Conservation (phyloP, 2,797 vertebrate species). For the Leucoraja ocellata region DNA sequence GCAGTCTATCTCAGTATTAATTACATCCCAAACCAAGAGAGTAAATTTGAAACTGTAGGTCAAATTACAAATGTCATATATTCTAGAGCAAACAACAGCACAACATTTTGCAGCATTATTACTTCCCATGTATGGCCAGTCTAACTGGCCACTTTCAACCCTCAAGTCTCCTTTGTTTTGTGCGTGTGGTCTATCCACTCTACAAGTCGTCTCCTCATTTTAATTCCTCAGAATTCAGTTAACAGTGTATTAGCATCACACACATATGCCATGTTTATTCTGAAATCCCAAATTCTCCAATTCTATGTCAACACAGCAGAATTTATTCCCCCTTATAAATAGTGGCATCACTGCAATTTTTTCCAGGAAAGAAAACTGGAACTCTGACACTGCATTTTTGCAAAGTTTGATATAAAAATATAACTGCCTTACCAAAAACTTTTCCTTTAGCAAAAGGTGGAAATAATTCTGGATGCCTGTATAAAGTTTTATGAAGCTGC, state of each 20-base stretch:
- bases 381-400: conserved; percentile 13
- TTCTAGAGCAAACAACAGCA: neutral
- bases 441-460: conserved; percentile 95
- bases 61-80: neutral
- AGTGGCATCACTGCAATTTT: neutral
- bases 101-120: neutral
- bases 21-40: neutral
- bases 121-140: too few species aligned
- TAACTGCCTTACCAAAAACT: conserved; percentile 81
- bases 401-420: conserved; percentile 28
- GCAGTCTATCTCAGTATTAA: neutral
- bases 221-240: neutral
- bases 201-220: neutral
- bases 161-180: neutral
- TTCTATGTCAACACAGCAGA: neutral
- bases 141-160: neutral
- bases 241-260: neutral
- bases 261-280: neutral
- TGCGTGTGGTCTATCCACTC: neutral
- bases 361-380: neutral
- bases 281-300: neutral
- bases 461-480: conserved; percentile 85
- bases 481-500: conserved; percentile 87
- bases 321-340: neutral
- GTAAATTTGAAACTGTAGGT: neutral